Conservation (phyloP, 2,113 vertebrate species). For the Oostethus manadensis region DNA sequence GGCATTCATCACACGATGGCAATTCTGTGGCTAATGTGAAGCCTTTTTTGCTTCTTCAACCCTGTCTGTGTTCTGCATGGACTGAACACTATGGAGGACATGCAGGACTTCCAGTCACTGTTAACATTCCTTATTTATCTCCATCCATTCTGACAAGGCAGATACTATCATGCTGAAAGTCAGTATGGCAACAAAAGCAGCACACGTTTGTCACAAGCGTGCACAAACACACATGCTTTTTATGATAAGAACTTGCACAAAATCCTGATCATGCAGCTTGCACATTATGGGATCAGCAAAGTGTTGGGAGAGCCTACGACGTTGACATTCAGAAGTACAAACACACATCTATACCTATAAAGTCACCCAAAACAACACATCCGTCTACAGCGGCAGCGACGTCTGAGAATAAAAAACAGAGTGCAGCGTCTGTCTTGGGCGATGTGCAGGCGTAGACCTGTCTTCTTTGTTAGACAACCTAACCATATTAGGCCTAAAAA, state of each 20-base stretch:
- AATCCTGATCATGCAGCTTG: conserved; percentile 3
- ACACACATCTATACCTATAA: neutral
- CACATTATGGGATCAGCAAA: neutral
- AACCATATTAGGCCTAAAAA: conserved; percentile 53
- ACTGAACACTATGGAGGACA: conserved; percentile 53
- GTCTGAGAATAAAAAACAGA: conserved; percentile 50
- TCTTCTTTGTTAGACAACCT: conserved; percentile 37
- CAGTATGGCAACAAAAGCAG: conserved; percentile 18
- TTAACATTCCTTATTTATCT: conserved; percentile 64
- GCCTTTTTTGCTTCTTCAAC: conserved; percentile 32
- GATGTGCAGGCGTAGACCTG: conserved; percentile 45
- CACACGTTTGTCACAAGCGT: conserved; percentile 15
- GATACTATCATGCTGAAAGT: conserved; percentile 45
- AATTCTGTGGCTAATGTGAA: conserved; percentile 20
- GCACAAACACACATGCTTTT: conserved; percentile 7
- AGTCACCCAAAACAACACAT: conserved; percentile 9
- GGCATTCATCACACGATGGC: conserved; percentile 21
- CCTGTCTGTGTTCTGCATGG: conserved; percentile 52
- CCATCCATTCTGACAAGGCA: conserved; percentile 25
- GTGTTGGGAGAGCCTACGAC: conserved; percentile 19
- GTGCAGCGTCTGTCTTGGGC: conserved; percentile 26
- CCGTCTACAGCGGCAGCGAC: conserved; percentile 39
- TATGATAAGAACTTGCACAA: conserved; percentile 9
- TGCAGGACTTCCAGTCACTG: conserved; percentile 52
- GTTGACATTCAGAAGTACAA: conserved; percentile 19